phyloP scores from a whole-genome alignment of 2,113 vertebrate species.

The Acanthochromis polyacanthus region DNA sequence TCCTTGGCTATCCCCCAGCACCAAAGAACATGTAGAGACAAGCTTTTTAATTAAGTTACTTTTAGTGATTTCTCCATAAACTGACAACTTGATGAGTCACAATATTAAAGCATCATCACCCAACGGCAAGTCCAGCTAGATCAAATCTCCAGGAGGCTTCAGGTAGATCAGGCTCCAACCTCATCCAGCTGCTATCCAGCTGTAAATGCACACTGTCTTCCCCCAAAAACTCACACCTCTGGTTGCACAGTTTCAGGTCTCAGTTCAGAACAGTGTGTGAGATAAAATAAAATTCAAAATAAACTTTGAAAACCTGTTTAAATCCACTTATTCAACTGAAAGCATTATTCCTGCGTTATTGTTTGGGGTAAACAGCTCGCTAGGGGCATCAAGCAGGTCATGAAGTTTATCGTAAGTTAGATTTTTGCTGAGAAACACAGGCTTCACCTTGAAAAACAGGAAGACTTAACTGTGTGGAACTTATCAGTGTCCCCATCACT shows the following conservation, averaged over 20 bases:
- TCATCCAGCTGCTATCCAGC: no score
- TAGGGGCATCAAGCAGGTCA: constrained; percentile 1
- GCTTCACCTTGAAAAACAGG: constrained; percentile 16
- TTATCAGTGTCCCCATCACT: constrained; percentile 48
- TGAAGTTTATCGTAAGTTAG: constrained; percentile 15
- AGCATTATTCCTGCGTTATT: background rate
- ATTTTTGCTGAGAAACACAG: background rate
- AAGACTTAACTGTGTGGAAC: constrained; percentile 16
- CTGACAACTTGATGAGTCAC: background rate
- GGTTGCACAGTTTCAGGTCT: no score
- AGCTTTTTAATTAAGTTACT: background rate
- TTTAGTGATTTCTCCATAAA: background rate
- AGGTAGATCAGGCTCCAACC: background rate
- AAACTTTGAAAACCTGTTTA: no score
- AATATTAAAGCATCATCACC: background rate
- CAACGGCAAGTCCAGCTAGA: background rate
- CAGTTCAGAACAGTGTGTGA: no score
- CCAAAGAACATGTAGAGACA: background rate
- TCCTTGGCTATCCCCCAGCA: background rate
- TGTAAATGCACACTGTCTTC: background rate
- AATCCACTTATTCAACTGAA: background rate
- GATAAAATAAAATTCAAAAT: no score
- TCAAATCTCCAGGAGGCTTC: background rate
- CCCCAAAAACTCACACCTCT: no score
- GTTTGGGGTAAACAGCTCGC: constrained; percentile 46